These are phyloP conservation scores for Meloidogyne hapla DNA, from an alignment of 1,140 invertebrate genomes.

Conservation along the genomic window DNA sequence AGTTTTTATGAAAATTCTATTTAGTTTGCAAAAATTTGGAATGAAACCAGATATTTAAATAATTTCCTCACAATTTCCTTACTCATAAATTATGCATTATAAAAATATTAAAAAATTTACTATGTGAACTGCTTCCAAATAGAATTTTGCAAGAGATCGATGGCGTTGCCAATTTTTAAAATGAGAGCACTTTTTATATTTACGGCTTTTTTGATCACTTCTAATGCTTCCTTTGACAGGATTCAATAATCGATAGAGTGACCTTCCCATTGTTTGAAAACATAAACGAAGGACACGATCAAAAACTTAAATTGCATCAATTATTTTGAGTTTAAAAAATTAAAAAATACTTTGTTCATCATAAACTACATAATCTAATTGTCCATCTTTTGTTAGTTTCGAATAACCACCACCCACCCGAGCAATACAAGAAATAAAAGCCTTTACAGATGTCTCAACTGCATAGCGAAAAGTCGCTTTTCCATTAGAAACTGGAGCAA, in stretches of 20 bases:
- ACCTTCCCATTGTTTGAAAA: slow-evolving; percentile 45
- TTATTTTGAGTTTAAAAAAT: not conserved
- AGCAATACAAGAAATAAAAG: slow-evolving; percentile 53
- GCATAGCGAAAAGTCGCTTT: slow-evolving; percentile 28
- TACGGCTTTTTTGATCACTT: not conserved
- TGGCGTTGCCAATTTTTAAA: slow-evolving; percentile 58
- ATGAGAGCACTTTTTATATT: not conserved
- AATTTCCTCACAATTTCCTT: too few relatives aligned
- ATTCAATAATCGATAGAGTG: slow-evolving; percentile 37
- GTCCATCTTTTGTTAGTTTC: slow-evolving; percentile 27
- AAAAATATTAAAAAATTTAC: slow-evolving; percentile 41
- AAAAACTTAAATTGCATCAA: slow-evolving; percentile 51
- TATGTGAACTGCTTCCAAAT: slow-evolving; percentile 45
- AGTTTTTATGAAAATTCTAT: too few relatives aligned
- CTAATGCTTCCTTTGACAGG: slow-evolving; percentile 32
- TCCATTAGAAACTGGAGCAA: slow-evolving; percentile 22
- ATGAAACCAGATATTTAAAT: too few relatives aligned
- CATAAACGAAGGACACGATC: slow-evolving; percentile 59
- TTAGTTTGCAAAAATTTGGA: too few relatives aligned
- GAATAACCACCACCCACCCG: slow-evolving; percentile 42
- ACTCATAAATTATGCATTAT: too few relatives aligned
- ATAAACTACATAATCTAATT: slow-evolving; percentile 50
- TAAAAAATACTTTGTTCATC: slow-evolving; percentile 41
- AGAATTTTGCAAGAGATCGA: slow-evolving; percentile 46
- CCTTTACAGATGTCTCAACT: slow-evolving; percentile 46